Evolutionary conservation across 2,888 invertebrate genomes (phyloP), one percentile per base, ranked within the genome.

Genomic region (Drosophila anomelani): DNA sequence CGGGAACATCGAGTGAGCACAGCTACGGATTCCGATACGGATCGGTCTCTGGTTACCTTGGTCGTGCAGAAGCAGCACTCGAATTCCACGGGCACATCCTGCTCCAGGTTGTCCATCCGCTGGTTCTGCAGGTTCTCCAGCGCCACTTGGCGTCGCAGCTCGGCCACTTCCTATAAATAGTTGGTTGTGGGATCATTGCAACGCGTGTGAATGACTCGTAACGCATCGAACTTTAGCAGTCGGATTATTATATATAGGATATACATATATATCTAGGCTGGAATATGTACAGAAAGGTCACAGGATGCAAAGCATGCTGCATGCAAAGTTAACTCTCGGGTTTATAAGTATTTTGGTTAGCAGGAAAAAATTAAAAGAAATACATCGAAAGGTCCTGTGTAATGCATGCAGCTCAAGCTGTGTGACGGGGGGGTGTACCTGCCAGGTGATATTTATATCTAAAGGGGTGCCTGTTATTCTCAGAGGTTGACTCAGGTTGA

Each of bases 11-110:
- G 55, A 68, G 38, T 53, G 67, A 46, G 20, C 66, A 66, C 47
- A 64, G 64, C 63, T 66, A 66, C 53, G 23, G 34, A 51, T 23
- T 15, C 13, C 0, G 23, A 44, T 44, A 9, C 12, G 47, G 38
- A 38, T 43, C 10, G 44, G 20, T 49, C 53, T 72, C 69, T 77
- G 74, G 81, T 80, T 92, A 97, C 97, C 97, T 97, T 97, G 93
- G 96, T 96, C 94, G 96, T 97, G 95, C 97, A 97, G 96, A 97
- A 97, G 95, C 97, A 97, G 96, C 97, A 97, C 95, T 97, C 97
- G 95, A 97, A 97, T 95, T 97, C 97, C 94, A 96, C 97, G 94
- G 97, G 97, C 94, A 97, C 95, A 94, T 97, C 97, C 94, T 97
- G 96, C 93, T 96, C 95, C 93, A 94, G 94, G 93, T 95, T 94